Percentiles rank a stretch among this genome's conserved stretches.
phyloP scores from a whole-genome alignment of 1,140 invertebrate species.

The Megalopta genalis region DNA sequence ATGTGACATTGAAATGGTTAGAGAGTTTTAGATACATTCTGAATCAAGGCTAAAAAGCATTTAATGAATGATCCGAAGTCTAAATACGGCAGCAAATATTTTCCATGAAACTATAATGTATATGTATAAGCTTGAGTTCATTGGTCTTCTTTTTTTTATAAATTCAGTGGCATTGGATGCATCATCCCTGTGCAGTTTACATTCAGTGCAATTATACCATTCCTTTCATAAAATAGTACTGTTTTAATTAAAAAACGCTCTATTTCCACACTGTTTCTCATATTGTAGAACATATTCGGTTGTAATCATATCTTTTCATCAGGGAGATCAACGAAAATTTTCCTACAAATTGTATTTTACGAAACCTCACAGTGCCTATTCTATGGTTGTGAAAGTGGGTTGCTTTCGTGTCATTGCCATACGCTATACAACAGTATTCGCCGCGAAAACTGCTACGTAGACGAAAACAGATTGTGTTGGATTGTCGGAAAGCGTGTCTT shows the following conservation, averaged over 20 bases:
- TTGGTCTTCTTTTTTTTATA: not conserved
- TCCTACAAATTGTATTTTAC: not conserved
- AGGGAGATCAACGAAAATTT: not conserved
- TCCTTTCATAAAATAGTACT: not conserved
- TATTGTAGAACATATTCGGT: not conserved
- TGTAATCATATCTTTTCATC: not conserved
- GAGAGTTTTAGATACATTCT: no score
- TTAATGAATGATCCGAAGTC: no score
- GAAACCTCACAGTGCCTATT: not conserved
- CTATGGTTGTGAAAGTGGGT: slow-evolving; percentile 32
- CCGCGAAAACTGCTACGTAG: slow-evolving; percentile 51
- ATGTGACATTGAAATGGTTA: no score
- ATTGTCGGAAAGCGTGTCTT: slow-evolving; percentile 3
- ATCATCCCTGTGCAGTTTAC: not conserved
- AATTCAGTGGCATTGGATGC: not conserved
- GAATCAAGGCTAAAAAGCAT: no score
- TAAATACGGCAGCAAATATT: not conserved
- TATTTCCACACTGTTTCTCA: not conserved
- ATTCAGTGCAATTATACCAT: not conserved
- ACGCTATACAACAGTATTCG: slow-evolving; percentile 24
- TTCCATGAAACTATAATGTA: not conserved
- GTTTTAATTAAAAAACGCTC: not conserved
- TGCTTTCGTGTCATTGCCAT: slow-evolving; percentile 17
- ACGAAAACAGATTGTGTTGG: slow-evolving; percentile 40
- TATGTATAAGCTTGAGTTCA: slow-evolving; percentile 3